Evolutionary conservation across 2,888 invertebrate species (phyloP), one percentile per base, ranked within the genome.

Genomic region (Ectemnius lituratus): DNA sequence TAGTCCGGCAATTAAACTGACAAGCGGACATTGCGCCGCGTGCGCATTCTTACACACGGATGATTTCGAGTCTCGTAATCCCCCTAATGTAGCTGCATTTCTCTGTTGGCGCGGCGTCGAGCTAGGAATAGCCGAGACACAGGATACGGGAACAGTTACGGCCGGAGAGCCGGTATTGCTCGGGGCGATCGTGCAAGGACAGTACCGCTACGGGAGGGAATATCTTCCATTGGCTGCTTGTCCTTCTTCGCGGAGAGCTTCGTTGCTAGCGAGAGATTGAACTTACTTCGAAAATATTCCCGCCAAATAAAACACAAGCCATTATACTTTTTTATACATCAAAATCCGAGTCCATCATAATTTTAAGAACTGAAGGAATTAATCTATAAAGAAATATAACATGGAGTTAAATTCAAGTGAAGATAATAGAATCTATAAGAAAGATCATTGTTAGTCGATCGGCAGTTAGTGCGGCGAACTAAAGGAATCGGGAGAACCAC

Each of bases 101-200:
- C 62, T 65, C 75, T 74, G 37, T 37, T 37, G 37, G 37, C 37
- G 37, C 66, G 71, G 57, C 69, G 60, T 52, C 66, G 65, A 58
- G 76, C 78, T 84, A 81, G 83, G 79, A 84, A 85, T 84, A 86
- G 82, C 78, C 76, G 78, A 66, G 79, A 80, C 16, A 52, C 85
- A 84, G 86, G 86, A 86, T 86, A 85, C 82, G 84, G 79, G 81
- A 85, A 85, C 83, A 84, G 84, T 85, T 85, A 85, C 76, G 74
- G 78, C 75, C 73, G 72, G 65, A 73, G 52, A 52, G 82, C 82
- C 80, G 79, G 82, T 79, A 81, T 74, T 73, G 85, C 87, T 81
- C 80, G 79, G 81, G 86, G 87, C 84, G 84, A 84, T 84, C 84
- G 81, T 80, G 85, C 86, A 86, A 87, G 86, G 87, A 87, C 86